A percentile compares a stretch with the other conserved stretches of the same genome.
These are phyloP conservation scores for Drosophila murphyi DNA, from an alignment of 1,140 invertebrate genomes.

Conservation along the genomic window DNA sequence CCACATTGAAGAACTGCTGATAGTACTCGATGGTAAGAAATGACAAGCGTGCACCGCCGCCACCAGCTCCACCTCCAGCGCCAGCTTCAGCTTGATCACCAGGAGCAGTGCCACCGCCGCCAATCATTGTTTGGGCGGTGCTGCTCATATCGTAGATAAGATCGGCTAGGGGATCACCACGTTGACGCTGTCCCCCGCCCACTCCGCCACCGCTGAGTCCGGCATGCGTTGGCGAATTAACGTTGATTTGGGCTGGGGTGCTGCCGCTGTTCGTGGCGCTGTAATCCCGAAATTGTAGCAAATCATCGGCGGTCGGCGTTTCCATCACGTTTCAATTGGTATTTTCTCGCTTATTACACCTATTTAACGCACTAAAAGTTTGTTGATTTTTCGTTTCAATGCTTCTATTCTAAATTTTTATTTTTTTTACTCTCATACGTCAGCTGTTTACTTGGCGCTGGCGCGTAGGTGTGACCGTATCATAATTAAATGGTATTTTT, in stretches of 20 bases:
- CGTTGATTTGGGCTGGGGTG: slow-evolving; percentile 86
- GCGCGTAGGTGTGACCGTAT: slow-evolving; percentile 25
- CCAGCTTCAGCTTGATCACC: slow-evolving; percentile 26
- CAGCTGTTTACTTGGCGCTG: slow-evolving; percentile 49
- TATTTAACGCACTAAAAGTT: slow-evolving; percentile 42
- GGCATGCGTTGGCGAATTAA: slow-evolving; percentile 82
- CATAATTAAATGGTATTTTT: not conserved
- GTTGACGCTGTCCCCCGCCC: slow-evolving; percentile 49
- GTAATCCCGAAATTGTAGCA: slow-evolving; percentile 88
- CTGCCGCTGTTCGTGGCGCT: slow-evolving; percentile 84
- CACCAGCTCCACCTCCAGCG: slow-evolving; percentile 5
- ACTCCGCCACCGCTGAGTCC: slow-evolving; percentile 38
- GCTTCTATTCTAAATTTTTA: not conserved
- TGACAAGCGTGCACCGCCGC: slow-evolving; percentile 53
- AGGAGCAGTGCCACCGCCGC: slow-evolving; percentile 31
- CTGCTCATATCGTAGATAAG: slow-evolving; percentile 78
- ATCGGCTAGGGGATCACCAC: slow-evolving; percentile 74
- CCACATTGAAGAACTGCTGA: slow-evolving; percentile 98
- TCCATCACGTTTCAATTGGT: slow-evolving; percentile 50
- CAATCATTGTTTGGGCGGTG: slow-evolving; percentile 60
- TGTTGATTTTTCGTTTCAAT: slow-evolving; percentile 35
- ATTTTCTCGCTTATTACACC: slow-evolving; percentile 31
- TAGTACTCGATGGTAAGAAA: slow-evolving; percentile 95
- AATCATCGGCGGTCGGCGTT: slow-evolving; percentile 85
- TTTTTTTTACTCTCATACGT: slow-evolving; percentile 42